Base-by-base conservation (phyloP, 2,888 invertebrate species). In the Ptilodon capucinus region DNA sequence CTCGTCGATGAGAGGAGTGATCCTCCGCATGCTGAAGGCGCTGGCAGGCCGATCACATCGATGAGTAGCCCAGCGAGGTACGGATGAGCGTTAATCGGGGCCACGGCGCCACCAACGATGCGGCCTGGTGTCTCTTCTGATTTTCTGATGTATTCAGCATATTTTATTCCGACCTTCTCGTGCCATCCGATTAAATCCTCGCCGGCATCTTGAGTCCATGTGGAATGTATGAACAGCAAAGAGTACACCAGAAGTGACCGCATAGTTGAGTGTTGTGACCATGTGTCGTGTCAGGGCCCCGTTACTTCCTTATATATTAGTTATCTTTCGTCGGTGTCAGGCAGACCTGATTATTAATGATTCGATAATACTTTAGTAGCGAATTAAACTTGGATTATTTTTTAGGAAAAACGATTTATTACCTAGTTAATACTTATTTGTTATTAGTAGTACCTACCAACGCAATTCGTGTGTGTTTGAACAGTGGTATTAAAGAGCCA, bases 51-150 rank as follows among this genome's bases (percentile, higher is more conserved):
- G 32, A 74, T 51, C 2, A 84, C 49, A 32, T 84, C 80, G 19
- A 87, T 80, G 16, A 86, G 64, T 1, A 87, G 48, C 4, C 86
- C 86, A 1, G 78, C 86, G 19, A 86, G 68, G 49, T 86, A 84
- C 0, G 86, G 85, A 46, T 86, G 84, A 18, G 74, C 70, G 40
- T 78, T 57, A 28, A 76, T 39, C 0, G 80, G 74, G 2, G 86
- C 84, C 11, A 85, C 47, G 2, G 63, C 50, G 35, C 86, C 86
- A 40, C 86, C 86, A 3, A 86, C 85, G 23, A 86, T 86, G 1
- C 74, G 80, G 2, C 14, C 44, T 3, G 46, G 51, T 6, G 43
- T 28, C n/a, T 62, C 56, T 66, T 85, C 86, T 4, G 56, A 52
- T 28, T 53, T 48, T 46, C 67, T 75, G 16, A 85, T 85, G 41